These are phyloP conservation scores for Drosophila lacicola DNA, from an alignment of 2,888 invertebrate species.

Conservation along the genomic window DNA sequence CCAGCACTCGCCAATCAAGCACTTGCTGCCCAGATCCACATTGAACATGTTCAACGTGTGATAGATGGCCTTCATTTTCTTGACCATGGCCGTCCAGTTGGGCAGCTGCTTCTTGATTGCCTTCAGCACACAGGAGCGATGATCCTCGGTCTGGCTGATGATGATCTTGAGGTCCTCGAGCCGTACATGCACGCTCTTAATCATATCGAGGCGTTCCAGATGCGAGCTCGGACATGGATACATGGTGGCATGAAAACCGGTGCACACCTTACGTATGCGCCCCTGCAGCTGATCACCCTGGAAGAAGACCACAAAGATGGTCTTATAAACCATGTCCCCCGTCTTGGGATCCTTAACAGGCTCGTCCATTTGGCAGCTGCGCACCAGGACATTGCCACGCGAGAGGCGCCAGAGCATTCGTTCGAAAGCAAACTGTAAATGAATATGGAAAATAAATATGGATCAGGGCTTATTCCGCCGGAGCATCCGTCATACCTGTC, in stretches of 20 bases:
- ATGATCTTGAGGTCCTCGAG: slow-evolving; percentile 92
- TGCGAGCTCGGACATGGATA: slow-evolving; percentile 94
- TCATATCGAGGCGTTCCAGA: slow-evolving; percentile 92
- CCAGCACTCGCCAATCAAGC: slow-evolving; percentile 95
- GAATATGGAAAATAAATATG: background rate
- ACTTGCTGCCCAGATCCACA: slow-evolving; percentile 95
- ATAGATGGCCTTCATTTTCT: slow-evolving; percentile 96
- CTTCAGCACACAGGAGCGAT: slow-evolving; percentile 91
- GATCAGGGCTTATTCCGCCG: too few species aligned
- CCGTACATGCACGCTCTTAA: slow-evolving; percentile 92
- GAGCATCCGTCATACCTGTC: slow-evolving; percentile 73
- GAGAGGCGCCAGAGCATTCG: slow-evolving; percentile 95
- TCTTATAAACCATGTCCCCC: slow-evolving; percentile 89
- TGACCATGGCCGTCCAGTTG: slow-evolving; percentile 92
- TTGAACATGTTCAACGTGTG: slow-evolving; percentile 96
- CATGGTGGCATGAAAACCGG: slow-evolving; percentile 93
- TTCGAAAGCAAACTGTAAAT: slow-evolving; percentile 90
- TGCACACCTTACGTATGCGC: slow-evolving; percentile 93
- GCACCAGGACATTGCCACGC: slow-evolving; percentile 92
- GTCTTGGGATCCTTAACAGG: slow-evolving; percentile 91
- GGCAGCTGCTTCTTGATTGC: slow-evolving; percentile 93
- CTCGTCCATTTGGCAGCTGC: slow-evolving; percentile 90
- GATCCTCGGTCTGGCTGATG: slow-evolving; percentile 92
- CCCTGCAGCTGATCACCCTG: slow-evolving; percentile 94
- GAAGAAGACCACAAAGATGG: slow-evolving; percentile 92